Conservation (phyloP, 2,888 invertebrate species). For the Synanthedon tipuliformis region DNA sequence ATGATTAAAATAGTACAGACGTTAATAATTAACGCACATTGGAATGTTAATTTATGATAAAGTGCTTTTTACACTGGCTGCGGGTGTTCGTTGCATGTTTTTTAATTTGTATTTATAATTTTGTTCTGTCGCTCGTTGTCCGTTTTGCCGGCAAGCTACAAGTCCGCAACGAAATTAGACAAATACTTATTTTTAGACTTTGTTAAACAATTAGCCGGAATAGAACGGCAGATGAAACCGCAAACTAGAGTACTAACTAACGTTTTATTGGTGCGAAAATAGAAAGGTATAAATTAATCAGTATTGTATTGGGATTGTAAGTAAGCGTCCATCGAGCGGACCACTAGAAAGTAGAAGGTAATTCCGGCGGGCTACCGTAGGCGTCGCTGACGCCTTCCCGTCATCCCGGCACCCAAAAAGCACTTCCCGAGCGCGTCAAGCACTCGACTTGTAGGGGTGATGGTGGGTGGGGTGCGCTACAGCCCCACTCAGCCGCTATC, state of each 20-base stretch:
- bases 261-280: no score
- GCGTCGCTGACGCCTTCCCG: constrained; percentile 43
- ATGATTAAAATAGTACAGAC: no score
- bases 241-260: no score
- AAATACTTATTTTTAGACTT: no score
- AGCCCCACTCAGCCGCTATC: constrained; percentile 1
- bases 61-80: background rate
- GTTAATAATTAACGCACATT: background rate
- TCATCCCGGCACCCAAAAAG: constrained; percentile 51
- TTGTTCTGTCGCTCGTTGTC: background rate
- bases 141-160: constrained; percentile 4
- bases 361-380: constrained; percentile 20
- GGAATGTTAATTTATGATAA: background rate
- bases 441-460: constrained; percentile 30
- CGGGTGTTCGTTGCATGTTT: background rate
- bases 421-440: constrained; percentile 55
- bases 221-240: no score
- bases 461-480: constrained; percentile 20
- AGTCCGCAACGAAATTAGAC: no score
- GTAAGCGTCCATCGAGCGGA: constrained; percentile 14
- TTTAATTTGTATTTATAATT: no score
- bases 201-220: no score
- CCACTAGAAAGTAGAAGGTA: constrained; percentile 22
- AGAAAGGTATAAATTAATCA: no score
- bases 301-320: constrained; percentile 11